Percentiles rank a stretch among this genome's conserved stretches.
Conservation (phyloP, 2,888 invertebrate genomes). For the Glyphotaelius pellucidus region DNA sequence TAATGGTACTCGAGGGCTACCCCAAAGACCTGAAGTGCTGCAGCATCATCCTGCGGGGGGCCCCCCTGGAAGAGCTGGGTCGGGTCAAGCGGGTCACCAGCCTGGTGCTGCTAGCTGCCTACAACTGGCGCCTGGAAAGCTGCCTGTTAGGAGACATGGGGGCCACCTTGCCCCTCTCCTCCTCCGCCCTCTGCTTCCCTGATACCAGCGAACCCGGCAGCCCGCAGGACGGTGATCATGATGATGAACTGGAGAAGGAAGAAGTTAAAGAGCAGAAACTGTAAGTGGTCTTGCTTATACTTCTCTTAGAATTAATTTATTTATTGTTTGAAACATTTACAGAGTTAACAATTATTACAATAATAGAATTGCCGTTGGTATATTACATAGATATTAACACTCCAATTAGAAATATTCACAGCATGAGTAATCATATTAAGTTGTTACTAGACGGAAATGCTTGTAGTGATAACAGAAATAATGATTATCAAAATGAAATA, state of each 20-base stretch:
- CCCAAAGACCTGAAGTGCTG: conserved; percentile 89
- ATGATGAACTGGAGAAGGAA: background rate
- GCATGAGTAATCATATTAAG: too few species aligned
- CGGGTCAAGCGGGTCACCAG: conserved; percentile 90
- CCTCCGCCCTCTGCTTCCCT: conserved; percentile 72
- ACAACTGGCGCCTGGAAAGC: conserved; percentile 95
- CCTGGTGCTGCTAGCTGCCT: conserved; percentile 89
- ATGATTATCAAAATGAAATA: too few species aligned
- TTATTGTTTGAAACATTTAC: too few species aligned
- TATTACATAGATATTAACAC: too few species aligned
- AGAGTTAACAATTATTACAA: too few species aligned
- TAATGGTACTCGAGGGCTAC: conserved; percentile 96
- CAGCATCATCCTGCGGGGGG: conserved; percentile 91
- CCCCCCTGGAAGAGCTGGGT: conserved; percentile 82
- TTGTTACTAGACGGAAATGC: too few species aligned
- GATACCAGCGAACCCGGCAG: conserved; percentile 72
- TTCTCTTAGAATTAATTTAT: too few species aligned
- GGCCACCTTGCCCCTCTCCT: conserved; percentile 71
- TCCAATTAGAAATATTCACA: too few species aligned
- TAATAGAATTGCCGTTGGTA: too few species aligned
- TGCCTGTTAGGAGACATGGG: conserved; percentile 94
- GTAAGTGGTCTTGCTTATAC: background rate
- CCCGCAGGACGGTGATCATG: conserved; percentile 65
- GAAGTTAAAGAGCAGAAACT: conserved; percentile 7
- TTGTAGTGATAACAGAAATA: too few species aligned